Evolutionary conservation across 1,140 invertebrate species (phyloP).

Genomic region (Chrysopa pallens): DNA sequence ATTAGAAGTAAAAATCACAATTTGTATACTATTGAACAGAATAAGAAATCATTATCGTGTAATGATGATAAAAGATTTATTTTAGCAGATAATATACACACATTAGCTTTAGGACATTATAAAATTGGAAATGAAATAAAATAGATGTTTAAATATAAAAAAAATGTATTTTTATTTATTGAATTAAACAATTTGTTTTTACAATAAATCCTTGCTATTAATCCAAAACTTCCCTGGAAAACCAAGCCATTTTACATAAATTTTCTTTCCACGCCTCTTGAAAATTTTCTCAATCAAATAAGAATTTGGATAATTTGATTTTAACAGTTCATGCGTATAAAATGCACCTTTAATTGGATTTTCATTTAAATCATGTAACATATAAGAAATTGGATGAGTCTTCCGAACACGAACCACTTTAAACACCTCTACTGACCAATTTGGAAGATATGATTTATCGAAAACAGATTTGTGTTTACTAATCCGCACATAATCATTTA

Average conservation of each 20-base stretch:
- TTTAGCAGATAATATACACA: no score
- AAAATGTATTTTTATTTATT: no score
- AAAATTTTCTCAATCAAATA: conserved; percentile 20
- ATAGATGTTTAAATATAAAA: no score
- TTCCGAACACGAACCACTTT: conserved; percentile 14
- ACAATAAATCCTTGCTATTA: no score
- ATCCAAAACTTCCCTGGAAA: conserved; percentile 4
- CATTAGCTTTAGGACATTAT: no score
- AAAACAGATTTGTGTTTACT: conserved; percentile 21
- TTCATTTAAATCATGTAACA: conserved; percentile 14
- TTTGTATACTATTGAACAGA: no score
- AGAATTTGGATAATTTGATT: conserved; percentile 13
- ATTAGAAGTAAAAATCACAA: no score
- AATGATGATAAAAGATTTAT: no score
- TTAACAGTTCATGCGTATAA: conserved; percentile 18
- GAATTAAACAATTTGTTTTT: no score
- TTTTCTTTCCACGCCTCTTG: conserved; percentile 11
- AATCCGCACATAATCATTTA: conserved; percentile 19
- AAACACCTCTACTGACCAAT: conserved; percentile 23
- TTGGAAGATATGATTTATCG: conserved; percentile 21
- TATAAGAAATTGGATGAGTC: conserved; percentile 18
- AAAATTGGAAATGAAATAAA: no score
- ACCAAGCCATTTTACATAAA: conserved; percentile 20
- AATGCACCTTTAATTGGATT: conserved; percentile 17
- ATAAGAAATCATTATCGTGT: no score